Evolutionary conservation across 1,140 invertebrate genomes (phyloP).

Genomic region (Drosophila nigrodunni): DNA sequence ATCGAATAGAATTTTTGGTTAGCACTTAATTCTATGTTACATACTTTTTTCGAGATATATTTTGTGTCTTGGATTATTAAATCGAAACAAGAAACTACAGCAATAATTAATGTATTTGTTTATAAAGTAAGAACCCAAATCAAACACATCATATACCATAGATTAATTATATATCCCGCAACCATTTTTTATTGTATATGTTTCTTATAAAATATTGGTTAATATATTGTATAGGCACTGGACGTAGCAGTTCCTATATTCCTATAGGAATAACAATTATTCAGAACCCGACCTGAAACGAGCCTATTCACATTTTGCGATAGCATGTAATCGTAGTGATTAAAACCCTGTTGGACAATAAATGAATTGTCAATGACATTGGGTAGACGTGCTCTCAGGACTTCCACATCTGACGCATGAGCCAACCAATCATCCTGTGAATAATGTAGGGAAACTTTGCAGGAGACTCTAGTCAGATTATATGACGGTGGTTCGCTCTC

Average conservation of each 20-base stretch:
- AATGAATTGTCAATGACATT: slow-evolving; percentile 40
- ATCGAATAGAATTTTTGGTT: no score
- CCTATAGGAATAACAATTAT: background rate
- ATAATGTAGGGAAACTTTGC: slow-evolving; percentile 49
- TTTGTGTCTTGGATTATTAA: background rate
- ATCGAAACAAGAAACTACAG: no score
- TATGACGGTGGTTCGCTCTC: slow-evolving; percentile 16
- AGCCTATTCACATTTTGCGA: slow-evolving; percentile 40
- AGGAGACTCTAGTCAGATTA: slow-evolving; percentile 30
- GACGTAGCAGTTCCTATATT: background rate
- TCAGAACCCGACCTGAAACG: slow-evolving; percentile 36
- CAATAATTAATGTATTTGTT: no score
- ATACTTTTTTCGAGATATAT: background rate
- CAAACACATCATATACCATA: no score
- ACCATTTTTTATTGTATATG: background rate
- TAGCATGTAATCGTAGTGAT: slow-evolving; percentile 55
- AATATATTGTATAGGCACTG: background rate
- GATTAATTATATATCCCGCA: background rate
- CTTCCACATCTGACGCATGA: slow-evolving; percentile 16
- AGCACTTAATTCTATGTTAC: no score
- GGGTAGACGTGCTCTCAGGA: slow-evolving; percentile 15
- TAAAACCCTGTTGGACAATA: slow-evolving; percentile 18
- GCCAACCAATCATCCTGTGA: slow-evolving; percentile 48
- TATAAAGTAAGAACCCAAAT: no score
- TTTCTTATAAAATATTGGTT: background rate